Base-by-base conservation (phyloP, 2,113 vertebrate genomes). In the Forbesichthys papilliferus region DNA sequence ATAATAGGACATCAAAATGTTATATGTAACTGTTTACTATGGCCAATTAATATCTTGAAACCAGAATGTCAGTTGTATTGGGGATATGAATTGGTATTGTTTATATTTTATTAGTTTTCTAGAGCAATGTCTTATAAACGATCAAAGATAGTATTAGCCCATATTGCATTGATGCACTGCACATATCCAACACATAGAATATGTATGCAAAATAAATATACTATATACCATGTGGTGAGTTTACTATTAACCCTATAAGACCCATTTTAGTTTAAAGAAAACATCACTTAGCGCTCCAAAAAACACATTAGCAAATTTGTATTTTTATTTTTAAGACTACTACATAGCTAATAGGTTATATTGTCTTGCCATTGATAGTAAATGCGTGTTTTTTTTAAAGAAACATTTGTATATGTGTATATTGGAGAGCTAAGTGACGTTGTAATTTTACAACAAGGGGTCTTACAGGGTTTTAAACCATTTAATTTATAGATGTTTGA, bases 51-150 rank as follows among this genome's bases (percentile, higher is more conserved):
- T 27, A 2, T 27, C 73, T 64, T 62, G 33, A 5, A 1, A 16
- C 68, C 74, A 67, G 33, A 78, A 62, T 61, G 12, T 47, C 62
- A 48, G 59, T 75, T 79, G 20, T 78, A 74, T 62, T 75, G 79
- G 77, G 79, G 82, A 84, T 82, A 69, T 48, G 60, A 62, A 60
- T 12, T 42, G 36, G 36, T 42, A 7, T 8, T 42, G 36, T 42
- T 42, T 36, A 53, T 16, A 6, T 47, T 10, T 20, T 18, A 60
- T 18, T 13, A 12, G 54, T 46, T 18, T 59, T 51, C 53, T 5
- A 5, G 52, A 57, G 69, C 27, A 58, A 58, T 33, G 9, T 58
- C 18, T 58, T 33, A 27, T 3, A 27, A 27, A 27, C 27, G 27
- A 27, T 27, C 20, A 27, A 57, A 58, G 5, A 6, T 42, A 42